Evolutionary conservation across 2,113 vertebrate species (phyloP), one percentile per base, ranked within the genome.

Genomic region (Ornithorhynchus anatinus): DNA sequence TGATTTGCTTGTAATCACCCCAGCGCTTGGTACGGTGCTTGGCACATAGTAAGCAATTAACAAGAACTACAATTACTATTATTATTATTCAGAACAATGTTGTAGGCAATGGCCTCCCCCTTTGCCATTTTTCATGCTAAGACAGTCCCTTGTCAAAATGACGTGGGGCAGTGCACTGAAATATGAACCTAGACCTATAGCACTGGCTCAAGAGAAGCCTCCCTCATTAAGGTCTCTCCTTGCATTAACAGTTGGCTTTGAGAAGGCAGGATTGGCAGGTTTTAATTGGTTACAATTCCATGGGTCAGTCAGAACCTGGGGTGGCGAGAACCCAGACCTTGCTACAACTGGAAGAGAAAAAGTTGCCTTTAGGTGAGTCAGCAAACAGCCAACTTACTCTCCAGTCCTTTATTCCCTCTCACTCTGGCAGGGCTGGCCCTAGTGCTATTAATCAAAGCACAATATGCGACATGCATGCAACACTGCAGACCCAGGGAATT

Each of bases 41-140:
- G n/a, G n/a, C n/a, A n/a, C n/a, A n/a, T n/a, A n/a, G n/a, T n/a
- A n/a, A n/a, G n/a, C n/a, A n/a, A n/a, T n/a, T n/a, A n/a, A n/a
- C n/a, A n/a, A n/a, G n/a, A n/a, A n/a, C n/a, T n/a, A n/a, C n/a
- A n/a, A n/a, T n/a, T n/a, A n/a, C n/a, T n/a, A n/a, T n/a, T n/a
- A n/a, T n/a, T n/a, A n/a, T n/a, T n/a, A n/a, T n/a, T n/a, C n/a
- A n/a, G n/a, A n/a, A n/a, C n/a, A n/a, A n/a, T n/a, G n/a, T n/a
- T n/a, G n/a, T n/a, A n/a, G n/a, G n/a, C n/a, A n/a, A n/a, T n/a
- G n/a, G 62, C 69, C 52, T 69, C 23, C 15, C 36, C 52, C 12
- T 33, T 56, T 79, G 50, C 10, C 78, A 85, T 85, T 72, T 61
- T 73, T 87, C 78, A 81, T 79, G 5, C 52, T 5, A 25, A 67